Percentiles rank a stretch among this genome's conserved stretches.
phyloP scores from a whole-genome alignment of 1,140 invertebrate genomes.

The Philotrypesis tridentata region DNA sequence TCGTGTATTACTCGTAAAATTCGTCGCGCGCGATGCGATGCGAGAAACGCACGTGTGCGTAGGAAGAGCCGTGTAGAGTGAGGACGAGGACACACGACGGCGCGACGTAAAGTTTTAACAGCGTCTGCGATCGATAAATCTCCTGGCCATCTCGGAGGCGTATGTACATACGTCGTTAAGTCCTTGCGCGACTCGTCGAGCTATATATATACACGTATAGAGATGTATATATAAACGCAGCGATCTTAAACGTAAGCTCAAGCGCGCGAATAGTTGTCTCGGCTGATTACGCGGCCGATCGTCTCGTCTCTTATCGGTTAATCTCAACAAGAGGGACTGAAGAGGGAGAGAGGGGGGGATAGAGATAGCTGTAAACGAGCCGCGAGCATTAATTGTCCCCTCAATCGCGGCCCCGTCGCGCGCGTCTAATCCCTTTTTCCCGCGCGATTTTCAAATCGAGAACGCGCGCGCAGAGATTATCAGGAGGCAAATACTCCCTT shows the following conservation, averaged over 20 bases:
- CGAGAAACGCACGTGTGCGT: not conserved
- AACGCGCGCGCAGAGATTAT: not conserved
- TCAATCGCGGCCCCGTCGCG: conserved; percentile 13
- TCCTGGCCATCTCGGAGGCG: not conserved
- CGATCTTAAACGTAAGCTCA: not conserved
- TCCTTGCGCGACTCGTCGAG: too few relatives aligned
- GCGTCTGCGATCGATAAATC: conserved; percentile 42
- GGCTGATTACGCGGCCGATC: conserved; percentile 17
- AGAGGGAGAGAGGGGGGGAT: not conserved
- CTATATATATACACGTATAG: too few relatives aligned
- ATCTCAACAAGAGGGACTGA: not conserved
- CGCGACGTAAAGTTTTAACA: conserved; percentile 28
- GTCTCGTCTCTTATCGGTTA: conserved; percentile 2
- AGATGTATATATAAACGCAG: too few relatives aligned
- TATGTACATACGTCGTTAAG: conserved; percentile 36
- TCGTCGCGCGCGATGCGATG: not conserved
- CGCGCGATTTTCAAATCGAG: conserved; percentile 15
- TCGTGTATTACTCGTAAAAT: too few relatives aligned
- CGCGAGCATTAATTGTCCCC: conserved; percentile 35
- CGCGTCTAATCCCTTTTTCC: not conserved
- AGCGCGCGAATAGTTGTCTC: conserved; percentile 17
- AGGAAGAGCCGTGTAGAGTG: conserved; percentile 13
- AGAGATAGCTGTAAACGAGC: conserved; percentile 16
- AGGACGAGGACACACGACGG: not conserved
- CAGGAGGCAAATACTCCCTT: not conserved